Evolutionary conservation across 2,113 vertebrate genomes (phyloP), one percentile per base, ranked within the genome.

Genomic region (Calcarius ornatus): DNA sequence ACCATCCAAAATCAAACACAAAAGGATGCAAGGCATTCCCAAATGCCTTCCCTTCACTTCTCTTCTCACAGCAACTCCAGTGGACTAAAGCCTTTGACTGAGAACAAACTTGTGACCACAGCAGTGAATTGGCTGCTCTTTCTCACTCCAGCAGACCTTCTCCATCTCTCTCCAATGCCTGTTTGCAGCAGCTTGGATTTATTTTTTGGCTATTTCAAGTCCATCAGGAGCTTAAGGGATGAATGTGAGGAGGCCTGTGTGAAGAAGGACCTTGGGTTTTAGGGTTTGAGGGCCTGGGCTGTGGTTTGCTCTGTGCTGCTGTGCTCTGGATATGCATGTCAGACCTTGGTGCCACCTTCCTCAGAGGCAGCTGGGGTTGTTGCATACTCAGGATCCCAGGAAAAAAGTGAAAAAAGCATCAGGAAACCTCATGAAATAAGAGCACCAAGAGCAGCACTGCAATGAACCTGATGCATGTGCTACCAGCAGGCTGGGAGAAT

Each of bases 1-100:
- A 78, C 48, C 31, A 77, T 53, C 86, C 91, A 81, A 89, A 54
- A 65, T 85, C 60, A 61, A 86, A 82, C 65, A 83, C 76, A 95
- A 84, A 95, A 91, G 69, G 47, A 94, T 60, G 68, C 77, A 81
- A 61, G 84, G n/a, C 79, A 60, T 77, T 76, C 81, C 87, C 92
- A 90, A 92, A 92, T 90, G 71, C 71, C 70, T 92, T 93, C 60
- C 40, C 85, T 93, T 90, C 33, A 8, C 60, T 51, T 56, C 42
- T 64, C 50, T 73, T 77, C 88, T 75, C 61, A 63, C 59, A 79
- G 70, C 33, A 88, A 48, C 57, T 92, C 63, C 16, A 22, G 40
- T 81, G 42, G 78, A 61, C 81, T 73, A 43, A 83, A 78, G 24
- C 27, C 45, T 79, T 90, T 40, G 68, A 54, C n/a, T 92, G 48